phyloP scores from a whole-genome alignment of 2,797 vertebrate species.

The Periparus ater region DNA sequence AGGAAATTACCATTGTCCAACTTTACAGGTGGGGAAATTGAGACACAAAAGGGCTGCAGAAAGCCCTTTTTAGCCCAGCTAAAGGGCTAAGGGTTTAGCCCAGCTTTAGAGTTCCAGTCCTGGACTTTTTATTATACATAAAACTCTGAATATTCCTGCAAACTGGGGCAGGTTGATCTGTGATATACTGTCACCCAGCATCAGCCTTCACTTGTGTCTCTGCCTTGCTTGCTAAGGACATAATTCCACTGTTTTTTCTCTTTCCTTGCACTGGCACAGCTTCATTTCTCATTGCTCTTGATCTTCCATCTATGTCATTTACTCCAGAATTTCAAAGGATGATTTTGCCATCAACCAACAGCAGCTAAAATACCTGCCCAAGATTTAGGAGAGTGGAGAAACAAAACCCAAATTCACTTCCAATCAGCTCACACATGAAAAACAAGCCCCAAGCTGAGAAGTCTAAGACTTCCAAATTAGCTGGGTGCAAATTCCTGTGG shows the following conservation, averaged over 20 bases:
- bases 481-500: background rate
- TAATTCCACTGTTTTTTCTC: background rate
- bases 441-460: background rate
- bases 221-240: background rate
- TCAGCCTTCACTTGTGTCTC: background rate
- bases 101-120: background rate
- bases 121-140: background rate
- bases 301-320: background rate
- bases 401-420: background rate
- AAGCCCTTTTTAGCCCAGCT: background rate
- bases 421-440: background rate
- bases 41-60: background rate
- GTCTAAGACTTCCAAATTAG: background rate
- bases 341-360: background rate
- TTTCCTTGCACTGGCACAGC: background rate
- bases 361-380: background rate
- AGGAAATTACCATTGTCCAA: slow-evolving; percentile 16
- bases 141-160: background rate
- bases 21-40: slow-evolving; percentile 26
- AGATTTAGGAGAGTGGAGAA: background rate
- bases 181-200: background rate
- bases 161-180: background rate
- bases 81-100: background rate
- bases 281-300: background rate
- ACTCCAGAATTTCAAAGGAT: background rate